Percentiles rank a stretch among this genome's conserved stretches.
Conservation (phyloP, 1,140 invertebrate species). For the Pachypsylla venusta region DNA sequence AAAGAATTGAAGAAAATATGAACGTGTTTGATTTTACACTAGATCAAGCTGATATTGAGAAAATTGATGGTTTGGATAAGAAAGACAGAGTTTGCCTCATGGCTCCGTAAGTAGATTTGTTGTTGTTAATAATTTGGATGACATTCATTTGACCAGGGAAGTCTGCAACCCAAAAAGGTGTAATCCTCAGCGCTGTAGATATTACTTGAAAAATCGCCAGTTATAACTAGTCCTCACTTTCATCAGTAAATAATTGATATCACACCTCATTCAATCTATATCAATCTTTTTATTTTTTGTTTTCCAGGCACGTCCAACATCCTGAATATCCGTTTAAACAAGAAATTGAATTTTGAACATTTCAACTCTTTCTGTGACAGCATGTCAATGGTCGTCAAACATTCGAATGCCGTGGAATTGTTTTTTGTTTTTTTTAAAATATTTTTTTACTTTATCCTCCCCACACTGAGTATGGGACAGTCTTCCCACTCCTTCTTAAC, state of each 20-base stretch:
- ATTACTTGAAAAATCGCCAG: neutral
- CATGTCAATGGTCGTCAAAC: too few species aligned
- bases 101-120: neutral
- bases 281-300: neutral
- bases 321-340: neutral
- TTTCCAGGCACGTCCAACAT: neutral
- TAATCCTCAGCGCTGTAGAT: neutral
- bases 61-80: conserved; percentile 1
- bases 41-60: conserved; percentile 11
- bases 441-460: too few species aligned
- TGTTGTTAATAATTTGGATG: neutral
- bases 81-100: neutral
- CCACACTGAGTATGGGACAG: too few species aligned
- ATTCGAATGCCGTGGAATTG: too few species aligned
- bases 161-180: neutral
- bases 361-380: too few species aligned
- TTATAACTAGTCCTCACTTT: neutral
- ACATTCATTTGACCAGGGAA: neutral
- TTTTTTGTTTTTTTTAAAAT: too few species aligned
- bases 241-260: neutral
- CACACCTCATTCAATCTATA: neutral
- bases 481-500: too few species aligned
- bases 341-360: neutral
- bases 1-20: conserved; percentile 39
- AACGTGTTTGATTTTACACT: conserved; percentile 40